Percentiles rank a stretch among this genome's conserved stretches.
Evolutionary conservation across 2,888 invertebrate genomes (phyloP).

Genomic region (Hedya salicella): DNA sequence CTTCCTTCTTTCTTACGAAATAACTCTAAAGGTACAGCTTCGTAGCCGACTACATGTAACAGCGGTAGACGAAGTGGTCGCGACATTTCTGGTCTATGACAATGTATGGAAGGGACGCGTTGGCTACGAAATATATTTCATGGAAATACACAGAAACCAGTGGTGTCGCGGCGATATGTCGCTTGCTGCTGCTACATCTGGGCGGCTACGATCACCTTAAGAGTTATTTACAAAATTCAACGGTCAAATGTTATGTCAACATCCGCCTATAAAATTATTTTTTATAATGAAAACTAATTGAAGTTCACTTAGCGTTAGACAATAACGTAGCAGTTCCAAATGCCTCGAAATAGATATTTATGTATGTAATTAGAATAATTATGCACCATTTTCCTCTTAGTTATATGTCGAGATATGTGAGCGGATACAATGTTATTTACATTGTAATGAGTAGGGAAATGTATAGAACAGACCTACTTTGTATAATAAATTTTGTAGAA

Average conservation of each 20-base stretch:
- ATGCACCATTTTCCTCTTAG: slow-evolving; percentile 36
- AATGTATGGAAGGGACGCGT: too few species aligned
- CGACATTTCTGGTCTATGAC: too few species aligned
- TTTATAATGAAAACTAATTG: slow-evolving; percentile 55
- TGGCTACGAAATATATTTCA: too few species aligned
- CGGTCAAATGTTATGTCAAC: slow-evolving; percentile 50
- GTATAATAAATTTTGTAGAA: slow-evolving; percentile 59
- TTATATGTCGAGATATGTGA: slow-evolving; percentile 30
- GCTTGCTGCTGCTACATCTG: too few species aligned
- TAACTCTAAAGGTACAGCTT: too few species aligned
- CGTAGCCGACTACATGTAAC: too few species aligned
- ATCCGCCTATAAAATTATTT: slow-evolving; percentile 68
- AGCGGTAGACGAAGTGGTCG: too few species aligned
- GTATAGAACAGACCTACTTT: slow-evolving; percentile 57
- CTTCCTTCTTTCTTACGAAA: too few species aligned
- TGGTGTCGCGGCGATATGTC: too few species aligned
- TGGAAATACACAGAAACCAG: too few species aligned
- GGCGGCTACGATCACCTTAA: too few species aligned
- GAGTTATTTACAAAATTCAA: neutral
- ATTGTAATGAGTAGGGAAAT: slow-evolving; percentile 42
- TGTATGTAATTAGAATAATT: slow-evolving; percentile 33
- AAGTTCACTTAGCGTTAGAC: slow-evolving; percentile 35
- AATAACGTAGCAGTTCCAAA: slow-evolving; percentile 35
- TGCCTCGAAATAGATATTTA: slow-evolving; percentile 35
- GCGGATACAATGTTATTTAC: slow-evolving; percentile 32